Conservation (phyloP, 1,140 invertebrate species). For the Drosophila bifasciata region DNA sequence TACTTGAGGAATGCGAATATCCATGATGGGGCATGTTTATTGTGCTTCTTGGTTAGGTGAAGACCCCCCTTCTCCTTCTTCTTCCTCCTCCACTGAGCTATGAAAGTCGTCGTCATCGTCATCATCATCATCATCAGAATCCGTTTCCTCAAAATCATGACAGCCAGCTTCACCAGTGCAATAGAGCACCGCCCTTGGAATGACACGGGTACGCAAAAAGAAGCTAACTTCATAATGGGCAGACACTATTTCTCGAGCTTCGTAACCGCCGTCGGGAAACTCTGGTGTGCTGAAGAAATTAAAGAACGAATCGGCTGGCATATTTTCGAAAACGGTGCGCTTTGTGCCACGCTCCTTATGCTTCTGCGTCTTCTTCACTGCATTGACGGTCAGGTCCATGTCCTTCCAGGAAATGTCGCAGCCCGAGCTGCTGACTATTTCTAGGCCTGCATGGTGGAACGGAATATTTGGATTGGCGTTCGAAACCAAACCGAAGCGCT, state of each 20-base stretch:
- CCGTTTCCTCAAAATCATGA: too few species aligned
- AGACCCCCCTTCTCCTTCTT: too few species aligned
- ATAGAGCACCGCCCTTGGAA: constrained; percentile 96
- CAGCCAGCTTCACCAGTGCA: constrained; percentile 97
- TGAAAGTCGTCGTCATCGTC: too few species aligned
- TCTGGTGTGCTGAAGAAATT: constrained; percentile 98
- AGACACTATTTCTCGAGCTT: constrained; percentile 92
- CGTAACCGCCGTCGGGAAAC: constrained; percentile 88
- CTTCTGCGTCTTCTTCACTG: constrained; percentile 99
- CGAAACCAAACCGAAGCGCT: constrained; percentile 97
- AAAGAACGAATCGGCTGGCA: constrained; percentile 98
- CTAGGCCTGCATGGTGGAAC: constrained; percentile 97
- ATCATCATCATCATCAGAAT: too few species aligned
- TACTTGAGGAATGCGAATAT: too few species aligned
- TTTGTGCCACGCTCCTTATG: constrained; percentile 97
- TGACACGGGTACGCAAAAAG: constrained; percentile 96
- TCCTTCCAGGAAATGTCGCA: constrained; percentile 97
- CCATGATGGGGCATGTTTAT: too few species aligned
- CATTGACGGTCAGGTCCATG: constrained; percentile 98
- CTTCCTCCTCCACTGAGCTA: too few species aligned
- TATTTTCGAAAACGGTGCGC: constrained; percentile 96
- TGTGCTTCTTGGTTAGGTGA: too few species aligned
- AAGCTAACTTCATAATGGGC: constrained; percentile 99
- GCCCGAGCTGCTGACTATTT: constrained; percentile 97
- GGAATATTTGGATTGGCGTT: constrained; percentile 95